Base-by-base conservation (phyloP, 2,797 vertebrate species). In the Merluccius polli region DNA sequence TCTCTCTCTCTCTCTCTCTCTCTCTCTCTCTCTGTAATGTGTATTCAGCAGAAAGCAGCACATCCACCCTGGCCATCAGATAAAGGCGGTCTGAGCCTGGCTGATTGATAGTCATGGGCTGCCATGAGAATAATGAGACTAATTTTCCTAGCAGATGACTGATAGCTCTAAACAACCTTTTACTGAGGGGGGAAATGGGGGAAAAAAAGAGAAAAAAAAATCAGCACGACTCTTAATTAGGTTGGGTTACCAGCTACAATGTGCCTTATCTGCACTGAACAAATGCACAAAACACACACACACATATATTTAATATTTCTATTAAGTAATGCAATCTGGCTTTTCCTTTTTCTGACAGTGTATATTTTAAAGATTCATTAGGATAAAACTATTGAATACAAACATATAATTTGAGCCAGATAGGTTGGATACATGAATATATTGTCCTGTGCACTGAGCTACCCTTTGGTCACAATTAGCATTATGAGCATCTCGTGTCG, bases 111-210 rank as follows among this genome's bases (percentile, higher is more conserved):
- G 86, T 68, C 85, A 86, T 82, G 84, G 84, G 78, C 84, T 85
- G 90, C 85, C 86, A 86, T 80, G 79, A 88, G 84, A 92, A 89
- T 91, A 92, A 92, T 90, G 88, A 87, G 81, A 82, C 87, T 92
- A 87, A 94, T 93, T 93, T 91, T 89, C 86, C 79, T 83, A 77
- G 83, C 81, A 90, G 92, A 93, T 94, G 93, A 92, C 90, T 84
- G 90, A 93, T 93, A 92, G 86, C 82, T 75, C 79, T 73, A 48
- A 84, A 89, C 81, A 87, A 87, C 87, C 88, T 90, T 85, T 86
- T 24, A 35, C 70, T 68, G 65, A 68, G 18, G 65, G 65, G 78
- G 21, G 52, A 24, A 24, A 76, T 77, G 83, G 87, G 81, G 84
- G 78, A 70, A 38, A 38, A 30, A 73, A 32, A 81, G 75, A 81